Conservation (phyloP, 1,140 invertebrate species). For the Carcinoscorpius rotundicauda region DNA sequence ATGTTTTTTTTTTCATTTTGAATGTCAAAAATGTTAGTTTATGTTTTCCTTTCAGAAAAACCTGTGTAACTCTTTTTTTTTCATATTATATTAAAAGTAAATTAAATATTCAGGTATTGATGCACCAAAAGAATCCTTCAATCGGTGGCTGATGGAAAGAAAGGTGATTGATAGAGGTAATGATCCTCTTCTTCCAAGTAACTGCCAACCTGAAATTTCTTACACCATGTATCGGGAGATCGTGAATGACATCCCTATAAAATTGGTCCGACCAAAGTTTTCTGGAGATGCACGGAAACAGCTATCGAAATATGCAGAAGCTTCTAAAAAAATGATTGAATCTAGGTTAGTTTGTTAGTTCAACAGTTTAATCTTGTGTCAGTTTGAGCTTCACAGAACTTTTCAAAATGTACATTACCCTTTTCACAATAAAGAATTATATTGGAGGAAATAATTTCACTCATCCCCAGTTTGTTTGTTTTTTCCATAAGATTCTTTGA, state of each 20-base stretch:
- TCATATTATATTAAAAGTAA: too few relatives aligned
- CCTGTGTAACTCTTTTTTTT: too few relatives aligned
- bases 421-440: conserved; percentile 8
- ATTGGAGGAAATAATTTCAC: too few relatives aligned
- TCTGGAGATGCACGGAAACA: conserved; percentile 93
- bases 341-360: conserved; percentile 36
- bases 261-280: conserved; percentile 85
- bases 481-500: too few relatives aligned
- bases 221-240: conserved; percentile 93
- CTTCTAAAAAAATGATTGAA: conserved; percentile 85
- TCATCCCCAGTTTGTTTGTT: too few relatives aligned
- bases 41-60: too few relatives aligned
- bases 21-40: too few relatives aligned
- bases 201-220: conserved; percentile 83
- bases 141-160: conserved; percentile 88
- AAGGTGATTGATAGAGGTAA: conserved; percentile 66
- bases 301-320: conserved; percentile 85
- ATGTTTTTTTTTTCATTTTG: too few relatives aligned
- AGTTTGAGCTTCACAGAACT: background rate
- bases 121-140: conserved; percentile 90
- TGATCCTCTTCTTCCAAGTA: conserved; percentile 79
- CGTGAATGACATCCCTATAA: conserved; percentile 97
- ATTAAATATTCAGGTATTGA: conserved; percentile 52
- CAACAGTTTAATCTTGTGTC: too few relatives aligned
- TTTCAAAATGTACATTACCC: background rate